Percentiles rank a stretch among this genome's conserved stretches.
Conservation (phyloP, 2,113 vertebrate species). For the Corydoras sp. region DNA sequence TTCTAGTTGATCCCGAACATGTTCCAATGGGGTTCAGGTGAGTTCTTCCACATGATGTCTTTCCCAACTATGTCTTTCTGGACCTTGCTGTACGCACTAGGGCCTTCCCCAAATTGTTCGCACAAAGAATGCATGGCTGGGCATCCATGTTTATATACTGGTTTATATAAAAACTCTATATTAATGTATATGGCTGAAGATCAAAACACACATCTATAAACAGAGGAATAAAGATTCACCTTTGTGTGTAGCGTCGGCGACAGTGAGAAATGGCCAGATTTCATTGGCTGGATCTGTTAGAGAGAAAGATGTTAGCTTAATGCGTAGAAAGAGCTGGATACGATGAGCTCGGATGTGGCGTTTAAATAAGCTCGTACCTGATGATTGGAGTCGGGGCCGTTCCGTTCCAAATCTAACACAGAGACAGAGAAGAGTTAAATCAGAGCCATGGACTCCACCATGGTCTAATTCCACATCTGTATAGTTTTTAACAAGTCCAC, state of each 20-base stretch:
- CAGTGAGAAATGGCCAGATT: slow-evolving; percentile 71
- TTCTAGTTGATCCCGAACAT: too few relatives aligned
- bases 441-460: not conserved
- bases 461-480: too few relatives aligned
- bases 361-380: slow-evolving; percentile 58
- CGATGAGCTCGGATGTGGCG: not conserved
- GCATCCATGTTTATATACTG: too few relatives aligned
- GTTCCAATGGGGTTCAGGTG: too few relatives aligned
- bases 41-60: too few relatives aligned
- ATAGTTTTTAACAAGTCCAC: too few relatives aligned
- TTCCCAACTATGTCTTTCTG: too few relatives aligned
- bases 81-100: too few relatives aligned
- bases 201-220: not conserved
- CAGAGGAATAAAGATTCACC: slow-evolving; percentile 54
- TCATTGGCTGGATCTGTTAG: slow-evolving; percentile 72
- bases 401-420: slow-evolving; percentile 74
- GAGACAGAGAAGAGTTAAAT: slow-evolving; percentile 6
- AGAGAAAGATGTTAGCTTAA: slow-evolving; percentile 32
- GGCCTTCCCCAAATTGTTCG: too few relatives aligned
- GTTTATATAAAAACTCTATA: too few relatives aligned
- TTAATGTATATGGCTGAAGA: not conserved
- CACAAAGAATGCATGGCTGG: too few relatives aligned
- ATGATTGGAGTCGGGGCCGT: slow-evolving; percentile 81
- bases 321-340: not conserved
- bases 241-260: slow-evolving; percentile 72